Evolutionary conservation across 2,888 invertebrate genomes (phyloP).

Genomic region (Sepiola atlantica): DNA sequence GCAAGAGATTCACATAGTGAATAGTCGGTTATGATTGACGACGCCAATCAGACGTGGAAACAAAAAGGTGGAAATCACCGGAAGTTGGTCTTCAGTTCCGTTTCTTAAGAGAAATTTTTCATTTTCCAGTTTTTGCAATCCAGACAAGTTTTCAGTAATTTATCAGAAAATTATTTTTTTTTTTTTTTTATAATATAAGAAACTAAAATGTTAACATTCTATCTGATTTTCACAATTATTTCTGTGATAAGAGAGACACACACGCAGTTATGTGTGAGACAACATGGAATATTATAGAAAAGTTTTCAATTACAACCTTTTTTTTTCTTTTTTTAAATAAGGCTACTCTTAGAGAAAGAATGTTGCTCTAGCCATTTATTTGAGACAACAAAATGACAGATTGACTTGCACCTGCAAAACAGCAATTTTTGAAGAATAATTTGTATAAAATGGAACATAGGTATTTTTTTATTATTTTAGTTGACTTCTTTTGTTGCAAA

Average conservation of each 20-base stretch:
- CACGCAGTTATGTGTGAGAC: background rate
- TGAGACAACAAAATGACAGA: background rate
- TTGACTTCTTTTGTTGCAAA: background rate
- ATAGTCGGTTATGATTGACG: background rate
- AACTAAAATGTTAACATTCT: background rate
- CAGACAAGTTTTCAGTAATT: conserved; percentile 1
- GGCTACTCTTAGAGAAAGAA: background rate
- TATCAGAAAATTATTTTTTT: background rate
- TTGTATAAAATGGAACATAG: background rate
- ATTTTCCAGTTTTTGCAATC: background rate
- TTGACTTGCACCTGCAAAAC: background rate
- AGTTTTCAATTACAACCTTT: background rate
- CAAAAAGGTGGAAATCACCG: conserved; percentile 12
- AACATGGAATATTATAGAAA: background rate
- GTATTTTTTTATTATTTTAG: background rate
- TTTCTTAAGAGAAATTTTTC: background rate
- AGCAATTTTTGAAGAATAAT: background rate
- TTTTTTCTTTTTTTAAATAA: background rate
- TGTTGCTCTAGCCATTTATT: background rate
- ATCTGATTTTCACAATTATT: conserved; percentile 32
- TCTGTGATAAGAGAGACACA: background rate
- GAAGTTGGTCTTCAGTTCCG: conserved; percentile 32
- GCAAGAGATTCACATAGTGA: conserved; percentile 9
- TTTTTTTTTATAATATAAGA: background rate
- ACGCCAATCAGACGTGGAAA: background rate